phyloP scores from a whole-genome alignment of 2,888 invertebrate species.

The Beris morrisii region DNA sequence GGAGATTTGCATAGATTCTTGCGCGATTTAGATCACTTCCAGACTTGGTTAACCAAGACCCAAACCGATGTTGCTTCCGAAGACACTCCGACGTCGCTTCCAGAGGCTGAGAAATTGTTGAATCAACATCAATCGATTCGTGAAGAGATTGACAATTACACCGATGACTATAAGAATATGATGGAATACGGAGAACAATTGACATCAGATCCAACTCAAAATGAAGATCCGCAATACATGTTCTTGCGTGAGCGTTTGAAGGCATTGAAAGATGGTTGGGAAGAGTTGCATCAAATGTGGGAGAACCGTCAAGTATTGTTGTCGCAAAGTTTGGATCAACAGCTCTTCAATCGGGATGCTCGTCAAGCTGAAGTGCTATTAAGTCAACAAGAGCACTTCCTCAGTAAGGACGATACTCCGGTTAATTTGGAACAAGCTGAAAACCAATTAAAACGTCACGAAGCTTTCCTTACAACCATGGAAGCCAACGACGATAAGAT shows the following conservation, averaged over 20 bases:
- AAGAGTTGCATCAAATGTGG: slow-evolving; percentile 99
- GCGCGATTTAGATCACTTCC: slow-evolving; percentile 99
- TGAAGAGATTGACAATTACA: slow-evolving; percentile 99
- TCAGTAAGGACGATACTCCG: slow-evolving; percentile 96
- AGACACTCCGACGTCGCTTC: slow-evolving; percentile 88
- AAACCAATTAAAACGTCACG: slow-evolving; percentile 94
- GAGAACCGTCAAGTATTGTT: slow-evolving; percentile 94
- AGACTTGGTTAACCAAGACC: slow-evolving; percentile 97
- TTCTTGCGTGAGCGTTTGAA: slow-evolving; percentile 97
- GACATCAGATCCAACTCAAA: slow-evolving; percentile 82
- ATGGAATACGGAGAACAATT: slow-evolving; percentile 98
- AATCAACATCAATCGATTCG: slow-evolving; percentile 98
- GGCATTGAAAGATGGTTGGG: slow-evolving; percentile 98
- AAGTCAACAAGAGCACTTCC: slow-evolving; percentile 96
- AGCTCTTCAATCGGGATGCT: slow-evolving; percentile 94
- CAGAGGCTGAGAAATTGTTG: slow-evolving; percentile 95
- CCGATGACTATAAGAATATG: slow-evolving; percentile 97
- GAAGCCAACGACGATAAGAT: slow-evolving; percentile 99
- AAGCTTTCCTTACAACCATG: slow-evolving; percentile 99
- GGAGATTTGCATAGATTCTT: slow-evolving; percentile 98
- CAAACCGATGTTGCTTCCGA: slow-evolving; percentile 99
- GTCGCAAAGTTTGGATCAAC: slow-evolving; percentile 92
- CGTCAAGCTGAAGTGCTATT: slow-evolving; percentile 96
- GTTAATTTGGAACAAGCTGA: slow-evolving; percentile 96
- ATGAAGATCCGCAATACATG: slow-evolving; percentile 99